Conservation (phyloP, 2,113 vertebrate species). For the Hippocampus guttulatus region DNA sequence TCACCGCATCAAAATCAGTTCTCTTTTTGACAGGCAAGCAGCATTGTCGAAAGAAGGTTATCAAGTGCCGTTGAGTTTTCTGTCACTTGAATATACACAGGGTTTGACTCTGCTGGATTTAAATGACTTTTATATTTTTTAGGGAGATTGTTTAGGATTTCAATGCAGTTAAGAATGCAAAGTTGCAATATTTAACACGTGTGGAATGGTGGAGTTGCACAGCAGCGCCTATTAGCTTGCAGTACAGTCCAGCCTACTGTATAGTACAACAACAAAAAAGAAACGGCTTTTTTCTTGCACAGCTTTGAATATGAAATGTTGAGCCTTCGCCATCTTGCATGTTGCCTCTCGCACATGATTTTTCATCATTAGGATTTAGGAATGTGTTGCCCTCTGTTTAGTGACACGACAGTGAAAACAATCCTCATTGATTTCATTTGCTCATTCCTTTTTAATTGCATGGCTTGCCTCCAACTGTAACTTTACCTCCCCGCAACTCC, state of each 20-base stretch:
- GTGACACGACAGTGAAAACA: conserved; percentile 71
- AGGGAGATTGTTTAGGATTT: not conserved
- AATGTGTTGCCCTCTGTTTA: conserved; percentile 63
- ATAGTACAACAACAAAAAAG: not conserved
- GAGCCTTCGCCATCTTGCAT: not conserved
- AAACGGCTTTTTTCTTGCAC: not conserved
- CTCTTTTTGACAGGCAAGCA: no score
- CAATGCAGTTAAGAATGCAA: not conserved
- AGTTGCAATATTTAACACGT: not conserved
- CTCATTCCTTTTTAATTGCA: conserved; percentile 77
- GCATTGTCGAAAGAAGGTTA: no score
- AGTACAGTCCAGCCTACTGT: not conserved
- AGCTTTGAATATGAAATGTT: not conserved
- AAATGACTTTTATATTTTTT: no score
- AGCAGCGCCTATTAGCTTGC: not conserved
- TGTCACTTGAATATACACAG: no score
- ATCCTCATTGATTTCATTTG: conserved; percentile 75
- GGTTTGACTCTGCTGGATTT: no score
- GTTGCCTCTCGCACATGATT: conserved; percentile 39
- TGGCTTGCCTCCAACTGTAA: conserved; percentile 67
- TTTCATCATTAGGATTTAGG: conserved; percentile 67
- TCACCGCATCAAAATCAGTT: no score
- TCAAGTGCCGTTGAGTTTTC: no score
- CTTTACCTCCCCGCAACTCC: conserved; percentile 59
- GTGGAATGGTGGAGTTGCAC: not conserved